These are phyloP conservation scores for Mesocentrotus franciscanus DNA, from an alignment of 53 echinoderm and acorn worm species.

Conservation along the genomic window DNA sequence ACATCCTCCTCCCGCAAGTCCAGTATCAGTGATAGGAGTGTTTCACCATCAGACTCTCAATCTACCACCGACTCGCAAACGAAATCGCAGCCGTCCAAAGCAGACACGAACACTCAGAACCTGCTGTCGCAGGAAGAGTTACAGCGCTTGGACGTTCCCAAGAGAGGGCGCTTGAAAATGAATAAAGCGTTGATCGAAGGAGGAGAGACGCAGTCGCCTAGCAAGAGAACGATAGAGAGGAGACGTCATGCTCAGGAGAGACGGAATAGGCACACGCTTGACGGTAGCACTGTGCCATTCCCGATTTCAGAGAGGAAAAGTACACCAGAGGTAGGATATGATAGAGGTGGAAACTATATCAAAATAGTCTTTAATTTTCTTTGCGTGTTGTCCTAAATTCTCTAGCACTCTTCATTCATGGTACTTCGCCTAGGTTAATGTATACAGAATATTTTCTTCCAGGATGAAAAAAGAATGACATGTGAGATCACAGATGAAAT, in stretches of 20 bases:
- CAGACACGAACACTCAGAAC: constrained; percentile 66
- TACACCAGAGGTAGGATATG: constrained; percentile 46
- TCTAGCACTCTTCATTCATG: not conserved
- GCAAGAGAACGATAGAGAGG: constrained; percentile 92
- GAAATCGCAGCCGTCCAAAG: constrained; percentile 66
- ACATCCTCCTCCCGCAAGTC: constrained; percentile 47
- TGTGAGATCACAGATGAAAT: not conserved
- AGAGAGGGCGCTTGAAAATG: constrained; percentile 69
- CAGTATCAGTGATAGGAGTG: constrained; percentile 31
- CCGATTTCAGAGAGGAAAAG: constrained; percentile 59
- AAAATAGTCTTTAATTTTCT: not conserved
- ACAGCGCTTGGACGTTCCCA: constrained; percentile 84
- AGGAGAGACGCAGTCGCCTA: constrained; percentile 94
- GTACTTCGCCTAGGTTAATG: not conserved
- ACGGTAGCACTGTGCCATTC: constrained; percentile 80
- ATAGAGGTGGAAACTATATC: not conserved
- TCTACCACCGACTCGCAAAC: constrained; percentile 53
- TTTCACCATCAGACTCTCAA: constrained; percentile 40
- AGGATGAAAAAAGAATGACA: not conserved
- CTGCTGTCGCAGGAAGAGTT: constrained; percentile 82
- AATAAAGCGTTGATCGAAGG: constrained; percentile 77
- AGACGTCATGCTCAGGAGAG: constrained; percentile 82
- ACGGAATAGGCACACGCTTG: constrained; percentile 86
- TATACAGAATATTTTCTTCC: not conserved
- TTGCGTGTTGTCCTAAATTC: not conserved